Evolutionary conservation across 2,888 invertebrate species (phyloP), one percentile per base, ranked within the genome.

Genomic region (Meandrusa payeni): DNA sequence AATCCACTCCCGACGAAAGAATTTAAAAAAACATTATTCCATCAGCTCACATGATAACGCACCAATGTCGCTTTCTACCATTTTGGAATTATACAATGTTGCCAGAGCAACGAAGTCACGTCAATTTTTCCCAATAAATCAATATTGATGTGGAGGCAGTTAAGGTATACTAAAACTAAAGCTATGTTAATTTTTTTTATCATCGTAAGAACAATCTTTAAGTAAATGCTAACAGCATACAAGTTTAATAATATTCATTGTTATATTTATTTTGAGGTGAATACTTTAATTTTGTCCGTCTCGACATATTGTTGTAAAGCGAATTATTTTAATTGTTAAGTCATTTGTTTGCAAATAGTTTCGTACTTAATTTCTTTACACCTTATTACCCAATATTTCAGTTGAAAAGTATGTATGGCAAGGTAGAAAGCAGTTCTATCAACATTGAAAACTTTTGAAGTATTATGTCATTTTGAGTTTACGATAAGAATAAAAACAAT

Each of bases 31-130:
- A 87, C 85, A 88, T 88, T 74, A 86, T 86, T 88, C 80, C 82
- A 85, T 83, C 83, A 85, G 89, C 90, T 91, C 92, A 92, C 92
- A 92, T 92, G 92, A 92, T 91, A 90, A 89, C 90, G 90, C 90
- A 89, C 90, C 89, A 88, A 90, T 90, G 90, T 90, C 81, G 90
- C 90, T 87, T 88, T 90, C 91, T 89, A 90, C 91, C 91, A 91
- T 91, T 90, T 91, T 91, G 90, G 89, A 89, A 88, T 73, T 61
- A 47, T 23, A 13, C 12, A 41, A 63, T 76, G 79, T 77, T 85
- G 66, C 77, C 67, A 67, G 48, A 42, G 20, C 2, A 1, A 28
- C 42, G 44, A 33, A 46, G 40, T 45, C 26, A 31, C 23, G 29
- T 28, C 42, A 51, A 44, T 33, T 52, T 50, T 32, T 48, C 48